Percentiles rank a stretch among this genome's conserved stretches.
These are phyloP conservation scores for Sabatieria punctata DNA, from an alignment of 2,888 invertebrate genomes.

Conservation along the genomic window DNA sequence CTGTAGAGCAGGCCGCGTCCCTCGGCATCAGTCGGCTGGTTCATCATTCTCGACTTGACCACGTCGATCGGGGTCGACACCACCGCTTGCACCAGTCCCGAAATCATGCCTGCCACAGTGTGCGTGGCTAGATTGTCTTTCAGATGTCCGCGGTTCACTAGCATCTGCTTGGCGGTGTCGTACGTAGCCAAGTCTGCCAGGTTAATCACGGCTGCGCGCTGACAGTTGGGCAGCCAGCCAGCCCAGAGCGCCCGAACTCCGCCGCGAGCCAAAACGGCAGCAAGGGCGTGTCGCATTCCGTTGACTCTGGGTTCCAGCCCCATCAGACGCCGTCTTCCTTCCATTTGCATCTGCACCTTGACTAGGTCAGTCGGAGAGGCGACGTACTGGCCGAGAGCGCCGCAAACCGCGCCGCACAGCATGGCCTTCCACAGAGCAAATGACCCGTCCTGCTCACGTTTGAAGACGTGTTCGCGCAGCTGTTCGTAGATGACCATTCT, in stretches of 20 bases:
- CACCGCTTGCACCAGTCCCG: constrained; percentile 69
- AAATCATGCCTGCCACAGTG: constrained; percentile 43
- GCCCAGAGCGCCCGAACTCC: constrained; percentile 73
- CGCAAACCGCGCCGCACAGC: constrained; percentile 59
- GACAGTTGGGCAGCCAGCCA: constrained; percentile 75
- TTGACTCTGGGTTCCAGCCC: constrained; percentile 61
- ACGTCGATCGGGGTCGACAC: constrained; percentile 85
- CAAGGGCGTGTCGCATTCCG: constrained; percentile 57
- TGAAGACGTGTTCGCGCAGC: constrained; percentile 52
- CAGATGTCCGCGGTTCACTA: constrained; percentile 49
- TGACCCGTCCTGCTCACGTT: constrained; percentile 48
- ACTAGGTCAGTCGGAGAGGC: constrained; percentile 73
- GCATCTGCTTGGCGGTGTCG: constrained; percentile 60
- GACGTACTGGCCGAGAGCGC: constrained; percentile 68
- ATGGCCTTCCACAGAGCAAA: constrained; percentile 49
- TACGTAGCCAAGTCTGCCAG: constrained; percentile 62
- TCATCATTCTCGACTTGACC: constrained; percentile 81
- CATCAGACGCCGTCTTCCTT: constrained; percentile 60
- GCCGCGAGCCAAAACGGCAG: constrained; percentile 48
- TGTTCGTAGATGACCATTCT: constrained; percentile 69
- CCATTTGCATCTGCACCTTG: constrained; percentile 87
- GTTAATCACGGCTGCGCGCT: constrained; percentile 38
- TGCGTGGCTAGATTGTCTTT: constrained; percentile 61
- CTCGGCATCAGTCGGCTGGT: constrained; percentile 55
- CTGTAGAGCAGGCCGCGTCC: constrained; percentile 46